A percentile compares a stretch with the other conserved stretches of the same genome.
These are phyloP conservation scores for Ferdinandea cuprea DNA, from an alignment of 2,888 invertebrate genomes.

Conservation along the genomic window DNA sequence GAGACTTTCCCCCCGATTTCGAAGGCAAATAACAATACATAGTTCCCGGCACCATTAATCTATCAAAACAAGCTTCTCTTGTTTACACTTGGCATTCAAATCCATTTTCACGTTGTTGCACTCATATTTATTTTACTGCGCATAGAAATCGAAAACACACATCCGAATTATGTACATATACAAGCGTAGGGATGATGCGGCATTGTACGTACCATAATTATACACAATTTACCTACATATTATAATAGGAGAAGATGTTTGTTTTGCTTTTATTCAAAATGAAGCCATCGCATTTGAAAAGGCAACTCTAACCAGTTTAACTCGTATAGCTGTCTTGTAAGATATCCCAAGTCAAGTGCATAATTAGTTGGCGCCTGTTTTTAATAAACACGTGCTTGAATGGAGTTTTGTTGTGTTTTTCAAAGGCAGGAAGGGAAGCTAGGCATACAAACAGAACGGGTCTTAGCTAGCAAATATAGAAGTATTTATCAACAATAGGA, in stretches of 20 bases:
- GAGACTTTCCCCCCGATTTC: background rate
- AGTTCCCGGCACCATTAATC: background rate
- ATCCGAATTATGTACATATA: background rate
- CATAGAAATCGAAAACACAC: background rate
- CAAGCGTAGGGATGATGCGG: background rate
- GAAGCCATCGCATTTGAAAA: no score
- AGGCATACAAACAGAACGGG: no score
- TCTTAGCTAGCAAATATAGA: no score
- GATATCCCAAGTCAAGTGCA: constrained; percentile 10
- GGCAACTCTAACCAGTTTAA: background rate
- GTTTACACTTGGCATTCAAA: background rate
- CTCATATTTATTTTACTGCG: background rate
- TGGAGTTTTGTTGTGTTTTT: background rate
- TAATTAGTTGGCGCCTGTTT: constrained; percentile 6
- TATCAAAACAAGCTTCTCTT: background rate
- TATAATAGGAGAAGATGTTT: no score
- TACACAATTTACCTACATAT: no score
- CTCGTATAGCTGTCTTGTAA: background rate
- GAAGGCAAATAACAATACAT: background rate
- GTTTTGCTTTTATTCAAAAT: no score
- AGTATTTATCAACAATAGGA: no score
- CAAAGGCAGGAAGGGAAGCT: background rate
- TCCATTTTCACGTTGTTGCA: background rate
- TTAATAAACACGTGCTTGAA: background rate
- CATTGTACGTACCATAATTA: no score